These are phyloP conservation scores for Xiphophorus hellerii DNA, from an alignment of 2,113 vertebrate genomes.

Conservation along the genomic window DNA sequence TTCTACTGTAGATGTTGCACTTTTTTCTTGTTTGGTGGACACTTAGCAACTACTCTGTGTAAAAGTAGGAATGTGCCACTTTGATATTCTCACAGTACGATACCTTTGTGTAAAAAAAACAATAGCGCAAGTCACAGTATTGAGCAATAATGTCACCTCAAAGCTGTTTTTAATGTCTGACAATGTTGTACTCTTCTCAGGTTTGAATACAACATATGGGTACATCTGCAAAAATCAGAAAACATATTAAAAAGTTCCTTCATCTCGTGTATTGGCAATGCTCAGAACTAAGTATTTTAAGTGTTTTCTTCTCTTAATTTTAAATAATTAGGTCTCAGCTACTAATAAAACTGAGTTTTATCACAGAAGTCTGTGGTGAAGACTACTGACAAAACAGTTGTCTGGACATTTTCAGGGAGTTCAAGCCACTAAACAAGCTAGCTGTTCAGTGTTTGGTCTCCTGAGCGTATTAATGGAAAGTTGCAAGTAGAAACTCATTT, in stretches of 20 bases:
- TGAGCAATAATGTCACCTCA: not conserved
- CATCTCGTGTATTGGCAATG: not conserved
- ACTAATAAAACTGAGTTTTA: no score
- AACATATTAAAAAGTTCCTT: not conserved
- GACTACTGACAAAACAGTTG: no score
- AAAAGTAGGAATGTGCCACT: not conserved
- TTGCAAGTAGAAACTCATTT: not conserved
- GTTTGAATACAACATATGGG: not conserved
- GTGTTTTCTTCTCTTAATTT: not conserved
- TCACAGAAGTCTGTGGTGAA: no score
- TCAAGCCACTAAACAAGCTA: no score
- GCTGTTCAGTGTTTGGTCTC: no score
- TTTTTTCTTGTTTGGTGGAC: not conserved
- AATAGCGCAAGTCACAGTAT: not conserved
- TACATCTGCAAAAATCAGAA: not conserved
- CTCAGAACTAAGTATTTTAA: not conserved
- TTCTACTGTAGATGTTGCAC: not conserved
- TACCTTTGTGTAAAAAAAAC: not conserved
- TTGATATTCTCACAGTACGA: not conserved
- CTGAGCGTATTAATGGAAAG: no score
- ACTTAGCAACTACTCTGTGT: not conserved
- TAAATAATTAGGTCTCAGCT: not conserved
- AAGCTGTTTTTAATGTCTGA: not conserved
- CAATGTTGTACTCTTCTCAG: not conserved
- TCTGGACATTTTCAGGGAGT: no score